Percentiles rank a stretch among this genome's conserved stretches.
Conservation (phyloP, 2,888 invertebrate genomes). For the Crematogaster levior region DNA sequence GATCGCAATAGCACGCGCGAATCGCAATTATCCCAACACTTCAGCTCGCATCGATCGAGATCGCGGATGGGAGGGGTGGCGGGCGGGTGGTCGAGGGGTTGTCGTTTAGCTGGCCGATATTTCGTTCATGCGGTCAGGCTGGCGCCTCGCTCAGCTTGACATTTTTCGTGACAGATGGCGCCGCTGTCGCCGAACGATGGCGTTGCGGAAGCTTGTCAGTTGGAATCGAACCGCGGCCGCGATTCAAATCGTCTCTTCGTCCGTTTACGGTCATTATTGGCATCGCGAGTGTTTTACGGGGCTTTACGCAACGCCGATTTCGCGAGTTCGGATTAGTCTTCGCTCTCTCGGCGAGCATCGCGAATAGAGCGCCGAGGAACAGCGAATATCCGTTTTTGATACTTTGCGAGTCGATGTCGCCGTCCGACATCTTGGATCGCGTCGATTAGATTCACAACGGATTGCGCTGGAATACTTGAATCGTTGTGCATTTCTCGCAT, state of each 20-base stretch:
- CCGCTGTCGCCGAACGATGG: constrained; percentile 17
- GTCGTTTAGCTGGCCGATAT: constrained; percentile 58
- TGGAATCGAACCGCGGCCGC: not conserved
- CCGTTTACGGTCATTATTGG: not conserved
- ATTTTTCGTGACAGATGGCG: constrained; percentile 60
- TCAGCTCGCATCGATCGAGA: constrained; percentile 55
- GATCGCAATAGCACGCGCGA: constrained; percentile 49
- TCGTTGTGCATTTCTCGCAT: not conserved
- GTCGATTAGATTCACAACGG: not conserved
- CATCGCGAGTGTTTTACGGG: not conserved
- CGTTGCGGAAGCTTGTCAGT: not conserved
- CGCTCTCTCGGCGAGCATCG: not conserved
- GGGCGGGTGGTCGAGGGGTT: constrained; percentile 60
- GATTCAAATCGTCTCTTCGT: not conserved
- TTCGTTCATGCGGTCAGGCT: constrained; percentile 59
- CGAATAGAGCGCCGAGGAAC: not conserved
- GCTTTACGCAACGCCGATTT: not conserved
- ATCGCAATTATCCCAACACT: constrained; percentile 76
- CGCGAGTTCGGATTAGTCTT: not conserved
- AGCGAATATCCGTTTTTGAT: not conserved
- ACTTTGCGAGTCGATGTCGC: not conserved
- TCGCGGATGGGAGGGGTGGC: constrained; percentile 45
- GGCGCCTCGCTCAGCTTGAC: constrained; percentile 61
- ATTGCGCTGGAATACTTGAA: not conserved
- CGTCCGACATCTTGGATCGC: not conserved